Base-by-base conservation (phyloP, 2,797 vertebrate species). In the Moxostoma hubbsi region DNA sequence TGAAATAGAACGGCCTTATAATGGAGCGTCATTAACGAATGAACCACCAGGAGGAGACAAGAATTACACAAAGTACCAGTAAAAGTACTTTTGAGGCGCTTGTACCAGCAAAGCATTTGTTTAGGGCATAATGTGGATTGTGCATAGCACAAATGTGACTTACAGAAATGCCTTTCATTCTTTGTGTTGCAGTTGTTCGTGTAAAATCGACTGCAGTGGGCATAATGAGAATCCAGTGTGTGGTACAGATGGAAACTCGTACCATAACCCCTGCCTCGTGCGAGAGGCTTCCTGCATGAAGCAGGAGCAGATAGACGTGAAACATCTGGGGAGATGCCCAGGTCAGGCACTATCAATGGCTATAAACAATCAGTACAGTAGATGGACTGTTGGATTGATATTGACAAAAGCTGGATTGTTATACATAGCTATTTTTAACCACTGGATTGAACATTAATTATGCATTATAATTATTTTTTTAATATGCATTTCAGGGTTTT, bases 141-240 rank as follows among this genome's bases (percentile, higher is more conserved):
- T 61, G 50, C 7, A 62, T 9, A 53, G 47, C 5, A 18, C 66
- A 46, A 4, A 18, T 61, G 16, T 11, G 10, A 64, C 51, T 36
- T 36, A 36, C 36, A 36, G 36, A 36, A 36, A 24, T 24, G 24
- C 24, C 24, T 36, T 47, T 16, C 13, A 4, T 75, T 57, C 12
- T 82, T 9, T 83, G 82, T 71, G 63, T 11, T 73, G 0, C 89
- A 99, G 98, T 89, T 99, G 98, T 91, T 97, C 98, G 46, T 99
- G 97, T 90, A 99, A 99, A 90, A 98, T 99, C 81, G 97, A 98
- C 90, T 99, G 97, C 89, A 99, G 95, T 45, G 97, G 98, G 49
- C 97, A 98, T 93, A 99, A 98, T 73, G 97, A 98, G 87, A 99
- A 99, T 89, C 97, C 96, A 1, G 97, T 98, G 58, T 99, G 97